Base-by-base conservation (phyloP, 2,113 vertebrate genomes). In the Malaclemys terrapin region DNA sequence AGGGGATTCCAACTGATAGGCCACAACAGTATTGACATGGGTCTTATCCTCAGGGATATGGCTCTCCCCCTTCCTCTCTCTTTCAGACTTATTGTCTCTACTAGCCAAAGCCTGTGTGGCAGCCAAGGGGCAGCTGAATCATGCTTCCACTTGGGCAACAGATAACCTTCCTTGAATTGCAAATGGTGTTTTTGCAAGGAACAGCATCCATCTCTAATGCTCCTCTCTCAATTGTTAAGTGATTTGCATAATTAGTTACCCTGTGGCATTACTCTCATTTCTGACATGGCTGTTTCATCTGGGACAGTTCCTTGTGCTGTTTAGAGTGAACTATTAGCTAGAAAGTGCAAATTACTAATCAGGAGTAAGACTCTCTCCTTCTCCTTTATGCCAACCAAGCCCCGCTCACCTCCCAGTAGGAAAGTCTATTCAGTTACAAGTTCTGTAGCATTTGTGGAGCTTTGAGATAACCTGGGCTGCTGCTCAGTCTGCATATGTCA, bases 341-440 rank as follows among this genome's bases (percentile, higher is more conserved):
- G 17, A 53, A 20, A 53, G 52, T 53, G 52, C 52, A 53, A 53
- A 53, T 53, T 53, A 20, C 19, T 0, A 0, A n/a, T 42, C 19
- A 76, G 76, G 47, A 80, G 42, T 19, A 62, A 62, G 56, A 35
- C 27, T 31, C 53, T n/a, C 7, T 54, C 81, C 20, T 88, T 72
- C 59, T 86, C 72, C 52, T 47, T 27, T 19, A 54, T 0, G 0
- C 24, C 38, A 88, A 1, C 4, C 6, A 1, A 1, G 7, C n/a
- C 65, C 19, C 62, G 25, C 52, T 86, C 75, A 72, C 65, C 17
- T n/a, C 65, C 53, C 24, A 57, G 2, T 0, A 4, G 59, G 59
- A 75, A 83, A 80, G 47, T 8, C 10, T 52, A 6, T 80, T 75
- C 82, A 45, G 54, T 79, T 62, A 57, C 38, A 86, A 72, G 4